Evolutionary conservation across 2,797 vertebrate genomes (phyloP).

Genomic region (Steatocranus sp.): DNA sequence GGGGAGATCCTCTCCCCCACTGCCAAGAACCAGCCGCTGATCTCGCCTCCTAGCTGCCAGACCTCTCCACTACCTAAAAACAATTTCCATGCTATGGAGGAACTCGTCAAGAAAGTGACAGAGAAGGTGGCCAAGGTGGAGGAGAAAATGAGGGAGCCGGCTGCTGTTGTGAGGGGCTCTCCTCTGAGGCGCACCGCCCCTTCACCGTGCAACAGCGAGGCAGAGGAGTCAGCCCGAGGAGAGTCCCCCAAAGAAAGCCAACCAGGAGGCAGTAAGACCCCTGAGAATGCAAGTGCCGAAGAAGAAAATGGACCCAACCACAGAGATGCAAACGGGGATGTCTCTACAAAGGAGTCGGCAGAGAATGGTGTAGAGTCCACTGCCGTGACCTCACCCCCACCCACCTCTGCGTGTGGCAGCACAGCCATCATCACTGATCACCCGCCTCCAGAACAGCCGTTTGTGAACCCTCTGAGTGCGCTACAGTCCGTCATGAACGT

Average conservation of each 20-base stretch:
- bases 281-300: constrained; percentile 69
- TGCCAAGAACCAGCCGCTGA: constrained; percentile 83
- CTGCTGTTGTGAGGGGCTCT: constrained; percentile 73
- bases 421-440: constrained; percentile 98
- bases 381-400: constrained; percentile 72
- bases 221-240: constrained; percentile 81
- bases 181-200: constrained; percentile 85
- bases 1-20: constrained; percentile 85
- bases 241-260: constrained; percentile 81
- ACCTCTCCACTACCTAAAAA: constrained; percentile 92
- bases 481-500: constrained; percentile 99
- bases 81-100: constrained; percentile 98
- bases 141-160: constrained; percentile 91
- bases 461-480: constrained; percentile 95
- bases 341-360: constrained; percentile 75
- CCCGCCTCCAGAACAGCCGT: constrained; percentile 93
- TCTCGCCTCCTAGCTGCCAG: constrained; percentile 88
- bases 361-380: constrained; percentile 86
- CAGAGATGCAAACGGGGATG: constrained; percentile 81
- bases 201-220: constrained; percentile 90
- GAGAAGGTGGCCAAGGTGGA: constrained; percentile 97
- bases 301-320: constrained; percentile 69
- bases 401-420: constrained; percentile 82
- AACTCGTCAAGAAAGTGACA: constrained; percentile 95
- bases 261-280: constrained; percentile 78